Evolutionary conservation across 2,113 vertebrate genomes (phyloP).

Genomic region (Anguilla rostrata): DNA sequence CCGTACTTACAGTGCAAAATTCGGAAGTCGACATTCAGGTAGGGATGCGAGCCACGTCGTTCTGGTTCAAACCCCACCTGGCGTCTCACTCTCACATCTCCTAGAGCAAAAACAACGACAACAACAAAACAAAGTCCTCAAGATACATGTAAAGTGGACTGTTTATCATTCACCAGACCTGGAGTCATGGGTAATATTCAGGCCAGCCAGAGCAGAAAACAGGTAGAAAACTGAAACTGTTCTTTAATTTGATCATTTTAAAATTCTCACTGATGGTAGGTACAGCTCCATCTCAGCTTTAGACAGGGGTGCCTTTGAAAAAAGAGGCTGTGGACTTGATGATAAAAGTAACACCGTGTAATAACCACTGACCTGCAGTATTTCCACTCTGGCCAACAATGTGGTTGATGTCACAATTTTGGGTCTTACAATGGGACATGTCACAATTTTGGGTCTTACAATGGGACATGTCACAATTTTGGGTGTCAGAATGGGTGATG

Average conservation of each 20-base stretch:
- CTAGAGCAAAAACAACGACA: conserved; percentile 53
- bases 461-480: too few relatives aligned
- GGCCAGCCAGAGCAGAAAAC: not conserved
- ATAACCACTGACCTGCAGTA: too few relatives aligned
- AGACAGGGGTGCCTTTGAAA: not conserved
- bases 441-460: too few relatives aligned
- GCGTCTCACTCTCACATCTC: conserved; percentile 85
- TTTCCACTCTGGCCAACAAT: too few relatives aligned
- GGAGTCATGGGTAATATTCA: not conserved
- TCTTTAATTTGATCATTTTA: not conserved
- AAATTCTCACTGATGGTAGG: not conserved
- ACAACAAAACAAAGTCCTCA: conserved; percentile 30
- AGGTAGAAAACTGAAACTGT: not conserved
- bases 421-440: too few relatives aligned
- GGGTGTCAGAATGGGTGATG: too few relatives aligned
- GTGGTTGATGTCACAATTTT: too few relatives aligned
- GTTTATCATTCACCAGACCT: not conserved
- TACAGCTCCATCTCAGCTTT: not conserved
- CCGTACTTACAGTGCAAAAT: conserved; percentile 83
- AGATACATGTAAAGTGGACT: not conserved
- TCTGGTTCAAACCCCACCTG: conserved; percentile 83
- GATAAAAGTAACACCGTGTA: too few relatives aligned
- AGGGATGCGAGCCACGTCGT: conserved; percentile 82
- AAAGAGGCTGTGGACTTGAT: not conserved
- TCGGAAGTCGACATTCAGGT: conserved; percentile 82